Evolutionary conservation across 1,140 invertebrate genomes (phyloP).

Genomic region (Achatina immaculata): DNA sequence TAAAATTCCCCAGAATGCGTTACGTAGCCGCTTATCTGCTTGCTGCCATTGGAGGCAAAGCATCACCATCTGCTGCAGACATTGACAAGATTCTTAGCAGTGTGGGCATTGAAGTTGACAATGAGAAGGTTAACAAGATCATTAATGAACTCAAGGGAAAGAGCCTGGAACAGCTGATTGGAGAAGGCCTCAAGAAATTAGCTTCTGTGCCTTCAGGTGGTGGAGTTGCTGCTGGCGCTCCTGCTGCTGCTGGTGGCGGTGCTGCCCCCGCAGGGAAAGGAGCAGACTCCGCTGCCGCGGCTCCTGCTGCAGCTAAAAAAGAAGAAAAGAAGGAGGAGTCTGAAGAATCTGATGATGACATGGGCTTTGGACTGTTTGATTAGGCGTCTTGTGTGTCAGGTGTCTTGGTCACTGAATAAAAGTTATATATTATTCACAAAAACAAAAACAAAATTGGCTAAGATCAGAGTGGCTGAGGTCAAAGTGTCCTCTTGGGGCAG

Average conservation of each 20-base stretch:
- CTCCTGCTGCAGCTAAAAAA: not conserved
- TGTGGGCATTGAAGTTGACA: conserved; percentile 93
- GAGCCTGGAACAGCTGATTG: conserved; percentile 88
- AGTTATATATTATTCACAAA: too few species aligned
- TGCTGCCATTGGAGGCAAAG: conserved; percentile 90
- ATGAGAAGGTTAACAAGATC: conserved; percentile 87
- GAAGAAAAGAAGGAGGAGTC: not conserved
- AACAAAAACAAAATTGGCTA: too few species aligned
- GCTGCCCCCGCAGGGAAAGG: conserved; percentile 20
- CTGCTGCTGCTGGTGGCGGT: conserved; percentile 39
- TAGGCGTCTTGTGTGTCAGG: too few species aligned
- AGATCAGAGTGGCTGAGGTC: too few species aligned
- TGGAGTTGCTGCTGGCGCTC: conserved; percentile 44
- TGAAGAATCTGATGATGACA: conserved; percentile 11
- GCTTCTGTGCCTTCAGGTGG: conserved; percentile 59
- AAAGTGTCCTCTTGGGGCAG: too few species aligned
- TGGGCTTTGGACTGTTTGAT: conserved; percentile 16
- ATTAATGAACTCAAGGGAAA: conserved; percentile 90
- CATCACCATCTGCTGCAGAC: conserved; percentile 81
- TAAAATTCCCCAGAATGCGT: conserved; percentile 85
- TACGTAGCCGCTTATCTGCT: conserved; percentile 99
- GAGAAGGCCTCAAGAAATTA: conserved; percentile 74
- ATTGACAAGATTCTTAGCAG: conserved; percentile 95
- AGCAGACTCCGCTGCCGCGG: not conserved
- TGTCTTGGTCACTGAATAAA: too few species aligned